These are phyloP conservation scores for Alethe castanea DNA, from an alignment of 2,113 vertebrate genomes.

Conservation along the genomic window DNA sequence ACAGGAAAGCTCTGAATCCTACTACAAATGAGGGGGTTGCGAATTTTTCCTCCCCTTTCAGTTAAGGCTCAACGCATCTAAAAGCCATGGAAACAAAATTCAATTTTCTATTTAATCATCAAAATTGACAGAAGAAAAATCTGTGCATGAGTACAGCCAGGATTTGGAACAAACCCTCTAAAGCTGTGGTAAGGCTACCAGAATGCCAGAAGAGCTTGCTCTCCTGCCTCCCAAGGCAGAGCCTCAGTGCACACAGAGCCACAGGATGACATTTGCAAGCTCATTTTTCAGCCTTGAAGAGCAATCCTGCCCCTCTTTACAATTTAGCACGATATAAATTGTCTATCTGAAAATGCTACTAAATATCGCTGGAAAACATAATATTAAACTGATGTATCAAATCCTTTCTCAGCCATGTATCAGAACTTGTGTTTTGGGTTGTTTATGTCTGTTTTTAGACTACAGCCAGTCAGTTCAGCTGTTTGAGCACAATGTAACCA, in stretches of 20 bases:
- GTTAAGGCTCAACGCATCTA: background rate
- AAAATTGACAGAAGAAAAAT: background rate
- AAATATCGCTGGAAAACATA: background rate
- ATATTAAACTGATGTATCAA: background rate
- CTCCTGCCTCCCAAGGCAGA: background rate
- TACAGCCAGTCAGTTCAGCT: background rate
- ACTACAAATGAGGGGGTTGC: background rate
- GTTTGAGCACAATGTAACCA: background rate
- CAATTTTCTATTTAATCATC: background rate
- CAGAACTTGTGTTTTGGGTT: background rate
- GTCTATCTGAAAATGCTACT: background rate
- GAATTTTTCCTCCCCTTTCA: accelerated
- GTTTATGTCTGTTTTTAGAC: background rate
- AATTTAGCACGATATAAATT: background rate
- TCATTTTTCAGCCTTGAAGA: background rate
- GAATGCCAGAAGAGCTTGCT: background rate
- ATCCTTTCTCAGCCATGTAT: background rate
- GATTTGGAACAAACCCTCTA: background rate
- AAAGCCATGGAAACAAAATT: background rate
- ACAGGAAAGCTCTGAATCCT: background rate
- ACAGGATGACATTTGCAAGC: background rate
- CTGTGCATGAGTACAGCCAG: background rate
- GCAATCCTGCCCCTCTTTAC: background rate
- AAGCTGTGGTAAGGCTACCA: background rate
- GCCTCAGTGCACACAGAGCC: background rate